Evolutionary conservation across 2,113 vertebrate species (phyloP).

Genomic region (Orthonyx spaldingii): DNA sequence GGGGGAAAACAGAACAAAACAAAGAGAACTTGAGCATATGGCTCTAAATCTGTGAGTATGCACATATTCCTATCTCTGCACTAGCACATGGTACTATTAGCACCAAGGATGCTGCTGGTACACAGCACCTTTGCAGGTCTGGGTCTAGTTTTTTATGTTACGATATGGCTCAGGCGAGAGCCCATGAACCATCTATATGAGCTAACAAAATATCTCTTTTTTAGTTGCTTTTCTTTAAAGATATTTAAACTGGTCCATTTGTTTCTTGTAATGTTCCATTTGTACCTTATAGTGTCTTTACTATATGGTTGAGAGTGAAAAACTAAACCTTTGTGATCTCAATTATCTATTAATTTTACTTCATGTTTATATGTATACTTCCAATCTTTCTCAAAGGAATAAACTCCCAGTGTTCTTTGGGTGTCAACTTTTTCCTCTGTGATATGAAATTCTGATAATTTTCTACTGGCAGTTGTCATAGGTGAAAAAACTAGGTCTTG

Average conservation of each 20-base stretch:
- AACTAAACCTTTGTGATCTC: not conserved
- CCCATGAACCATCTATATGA: not conserved
- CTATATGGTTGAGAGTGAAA: not conserved
- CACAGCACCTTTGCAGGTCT: not conserved
- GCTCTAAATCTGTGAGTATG: not conserved
- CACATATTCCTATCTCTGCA: not conserved
- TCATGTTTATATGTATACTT: not conserved
- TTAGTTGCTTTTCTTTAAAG: not conserved
- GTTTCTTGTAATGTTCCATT: not conserved
- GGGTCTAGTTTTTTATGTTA: not conserved
- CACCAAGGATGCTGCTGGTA: not conserved
- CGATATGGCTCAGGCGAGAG: not conserved
- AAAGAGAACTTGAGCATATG: conserved; percentile 21
- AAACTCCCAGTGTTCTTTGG: not conserved
- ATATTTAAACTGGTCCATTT: not conserved
- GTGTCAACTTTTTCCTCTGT: not conserved
- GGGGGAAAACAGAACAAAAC: conserved; percentile 19
- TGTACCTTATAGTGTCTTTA: not conserved
- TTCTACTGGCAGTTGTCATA: not conserved
- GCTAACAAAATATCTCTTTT: not conserved
- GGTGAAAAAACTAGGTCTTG: not conserved
- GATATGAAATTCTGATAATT: not conserved
- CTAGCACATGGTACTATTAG: not conserved
- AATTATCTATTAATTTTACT: not conserved
- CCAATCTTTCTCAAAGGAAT: not conserved